These are phyloP conservation scores for Mylabris phalerata DNA, from an alignment of 1,140 invertebrate species.

Conservation along the genomic window DNA sequence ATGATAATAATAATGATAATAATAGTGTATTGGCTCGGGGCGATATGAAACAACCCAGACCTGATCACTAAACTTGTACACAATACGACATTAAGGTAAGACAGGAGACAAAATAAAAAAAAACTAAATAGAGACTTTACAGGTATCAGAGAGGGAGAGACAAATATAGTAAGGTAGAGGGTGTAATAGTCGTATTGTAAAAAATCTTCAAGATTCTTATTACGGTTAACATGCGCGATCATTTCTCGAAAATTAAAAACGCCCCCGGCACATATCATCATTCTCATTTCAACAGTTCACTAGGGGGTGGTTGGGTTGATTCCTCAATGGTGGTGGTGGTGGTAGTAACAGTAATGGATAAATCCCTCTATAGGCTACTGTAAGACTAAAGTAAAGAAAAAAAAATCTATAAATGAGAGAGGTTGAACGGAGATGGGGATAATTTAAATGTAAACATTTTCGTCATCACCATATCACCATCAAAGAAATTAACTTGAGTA, in stretches of 20 bases:
- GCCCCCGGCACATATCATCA: conserved; percentile 35
- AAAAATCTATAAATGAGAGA: no score
- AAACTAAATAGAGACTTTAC: conserved; percentile 7
- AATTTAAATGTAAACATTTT: no score
- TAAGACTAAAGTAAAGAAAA: no score
- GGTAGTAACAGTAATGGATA: no score
- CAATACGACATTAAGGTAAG: not conserved
- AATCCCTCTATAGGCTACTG: no score
- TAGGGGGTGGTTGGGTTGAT: no score
- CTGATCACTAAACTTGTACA: conserved; percentile 8
- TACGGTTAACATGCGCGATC: conserved; percentile 38
- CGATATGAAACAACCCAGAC: conserved; percentile 30
- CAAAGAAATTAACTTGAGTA: no score
- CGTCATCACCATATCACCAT: no score
- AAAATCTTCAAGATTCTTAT: conserved; percentile 33
- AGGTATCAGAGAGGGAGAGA: conserved; percentile 22
- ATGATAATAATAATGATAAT: conserved; percentile 22
- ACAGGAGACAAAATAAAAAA: not conserved
- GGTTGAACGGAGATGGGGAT: no score
- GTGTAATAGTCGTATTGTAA: conserved; percentile 16
- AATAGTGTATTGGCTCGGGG: conserved; percentile 30
- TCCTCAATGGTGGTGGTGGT: no score
- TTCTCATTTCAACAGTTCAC: conserved; percentile 30
- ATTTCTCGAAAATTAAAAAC: conserved; percentile 42
- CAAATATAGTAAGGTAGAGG: no score